Conservation (phyloP, 2,113 vertebrate species). For the Paramormyrops kingsleyae region DNA sequence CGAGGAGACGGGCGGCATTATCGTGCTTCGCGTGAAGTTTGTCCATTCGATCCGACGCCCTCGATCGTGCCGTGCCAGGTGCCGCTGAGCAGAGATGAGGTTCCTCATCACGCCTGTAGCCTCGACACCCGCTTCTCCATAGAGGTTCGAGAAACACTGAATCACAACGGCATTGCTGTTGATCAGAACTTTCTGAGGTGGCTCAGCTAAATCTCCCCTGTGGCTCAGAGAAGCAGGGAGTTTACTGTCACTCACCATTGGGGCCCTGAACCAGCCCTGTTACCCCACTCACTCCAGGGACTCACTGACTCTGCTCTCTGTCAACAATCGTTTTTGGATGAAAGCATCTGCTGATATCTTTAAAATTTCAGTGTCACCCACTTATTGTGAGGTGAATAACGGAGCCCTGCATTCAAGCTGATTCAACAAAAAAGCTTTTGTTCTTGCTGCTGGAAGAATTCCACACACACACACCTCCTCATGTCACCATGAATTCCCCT, state of each 20-base stretch:
- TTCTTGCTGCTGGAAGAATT: background rate
- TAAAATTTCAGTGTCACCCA: background rate
- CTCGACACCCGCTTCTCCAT: background rate
- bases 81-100: background rate
- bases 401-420: background rate
- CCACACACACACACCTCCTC: background rate
- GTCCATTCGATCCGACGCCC: background rate
- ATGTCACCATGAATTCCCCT: background rate
- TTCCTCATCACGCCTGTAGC: background rate
- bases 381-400: background rate
- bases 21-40: background rate
- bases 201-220: background rate
- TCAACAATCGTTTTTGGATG: background rate
- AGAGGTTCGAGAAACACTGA: background rate
- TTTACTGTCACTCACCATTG: background rate
- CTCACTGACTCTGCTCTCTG: background rate
- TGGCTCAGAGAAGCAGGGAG: background rate
- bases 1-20: background rate
- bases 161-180: background rate
- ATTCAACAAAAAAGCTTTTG: background rate
- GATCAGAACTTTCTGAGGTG: background rate
- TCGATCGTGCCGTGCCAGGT: background rate
- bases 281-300: background rate
- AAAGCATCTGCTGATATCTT: background rate
- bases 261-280: background rate